Conservation (phyloP, 2,113 vertebrate species). For the Spheniscus mendiculus region DNA sequence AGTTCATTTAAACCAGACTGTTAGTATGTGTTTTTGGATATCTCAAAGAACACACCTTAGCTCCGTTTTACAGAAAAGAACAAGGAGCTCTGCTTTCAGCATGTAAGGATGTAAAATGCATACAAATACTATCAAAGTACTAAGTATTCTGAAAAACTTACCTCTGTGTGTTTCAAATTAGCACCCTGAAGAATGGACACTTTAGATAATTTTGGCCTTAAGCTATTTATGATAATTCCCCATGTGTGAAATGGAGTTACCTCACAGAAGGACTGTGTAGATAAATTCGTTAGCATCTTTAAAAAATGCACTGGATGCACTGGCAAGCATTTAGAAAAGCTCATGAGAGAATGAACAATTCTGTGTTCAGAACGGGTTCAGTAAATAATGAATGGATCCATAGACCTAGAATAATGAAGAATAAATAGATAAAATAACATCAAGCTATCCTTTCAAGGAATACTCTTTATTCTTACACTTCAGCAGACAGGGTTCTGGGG, state of each 20-base stretch:
- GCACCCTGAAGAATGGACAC: neutral
- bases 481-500: neutral
- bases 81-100: neutral
- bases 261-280: neutral
- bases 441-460: neutral
- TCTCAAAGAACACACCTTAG: neutral
- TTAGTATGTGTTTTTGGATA: neutral
- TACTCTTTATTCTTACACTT: neutral
- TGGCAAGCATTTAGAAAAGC: neutral
- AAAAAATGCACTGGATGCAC: neutral
- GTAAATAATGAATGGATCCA: neutral
- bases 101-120: neutral
- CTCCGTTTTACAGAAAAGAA: neutral
- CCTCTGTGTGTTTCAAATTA: neutral
- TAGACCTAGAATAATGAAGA: conserved; percentile 1
- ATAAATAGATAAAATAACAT: neutral
- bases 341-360: neutral
- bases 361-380: neutral
- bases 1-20: neutral
- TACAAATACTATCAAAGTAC: neutral
- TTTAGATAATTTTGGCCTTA: neutral
- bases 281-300: conserved; percentile 26
- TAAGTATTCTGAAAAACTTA: neutral
- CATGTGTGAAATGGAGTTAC: conserved; percentile 1
- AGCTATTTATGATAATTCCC: neutral